Percentiles rank a stretch among this genome's conserved stretches.
Evolutionary conservation across 2,113 vertebrate genomes (phyloP).

Genomic region (Esox niger): DNA sequence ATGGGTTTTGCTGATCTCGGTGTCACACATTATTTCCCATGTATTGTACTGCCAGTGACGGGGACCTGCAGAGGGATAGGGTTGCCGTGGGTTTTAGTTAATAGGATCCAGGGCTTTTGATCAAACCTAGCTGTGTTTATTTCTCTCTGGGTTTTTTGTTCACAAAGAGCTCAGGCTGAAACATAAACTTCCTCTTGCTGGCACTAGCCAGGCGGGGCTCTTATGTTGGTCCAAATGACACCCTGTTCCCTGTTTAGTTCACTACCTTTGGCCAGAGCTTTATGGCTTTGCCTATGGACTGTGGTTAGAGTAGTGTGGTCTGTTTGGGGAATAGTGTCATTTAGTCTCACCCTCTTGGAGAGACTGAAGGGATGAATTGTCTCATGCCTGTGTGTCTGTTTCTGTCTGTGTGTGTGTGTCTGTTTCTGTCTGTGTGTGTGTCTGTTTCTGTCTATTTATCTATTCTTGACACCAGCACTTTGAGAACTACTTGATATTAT

Average conservation of each 20-base stretch:
- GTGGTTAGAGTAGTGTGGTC: too few species aligned
- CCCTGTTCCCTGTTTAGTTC: conserved; percentile 2
- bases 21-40: not conserved
- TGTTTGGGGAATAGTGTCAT: conserved; percentile 16
- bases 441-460: too few species aligned
- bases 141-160: conserved; percentile 55
- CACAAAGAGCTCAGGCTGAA: conserved; percentile 58
- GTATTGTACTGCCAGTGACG: conserved; percentile 2
- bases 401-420: too few species aligned
- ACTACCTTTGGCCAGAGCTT: too few species aligned
- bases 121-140: conserved; percentile 53
- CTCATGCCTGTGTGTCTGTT: conserved; percentile 50
- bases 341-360: conserved; percentile 40
- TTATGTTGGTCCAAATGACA: not conserved
- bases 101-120: conserved; percentile 37
- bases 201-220: conserved; percentile 23
- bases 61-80: not conserved
- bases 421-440: too few species aligned
- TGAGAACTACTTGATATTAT: too few species aligned
- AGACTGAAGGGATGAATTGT: conserved; percentile 25
- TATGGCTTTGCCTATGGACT: too few species aligned
- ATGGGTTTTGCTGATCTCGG: not conserved
- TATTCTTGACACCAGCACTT: too few species aligned
- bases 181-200: conserved; percentile 67
- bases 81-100: conserved; percentile 9